Percentiles rank a stretch among this genome's conserved stretches.
Evolutionary conservation across 2,797 vertebrate genomes (phyloP).

Genomic region (Oreochromis grahami): DNA sequence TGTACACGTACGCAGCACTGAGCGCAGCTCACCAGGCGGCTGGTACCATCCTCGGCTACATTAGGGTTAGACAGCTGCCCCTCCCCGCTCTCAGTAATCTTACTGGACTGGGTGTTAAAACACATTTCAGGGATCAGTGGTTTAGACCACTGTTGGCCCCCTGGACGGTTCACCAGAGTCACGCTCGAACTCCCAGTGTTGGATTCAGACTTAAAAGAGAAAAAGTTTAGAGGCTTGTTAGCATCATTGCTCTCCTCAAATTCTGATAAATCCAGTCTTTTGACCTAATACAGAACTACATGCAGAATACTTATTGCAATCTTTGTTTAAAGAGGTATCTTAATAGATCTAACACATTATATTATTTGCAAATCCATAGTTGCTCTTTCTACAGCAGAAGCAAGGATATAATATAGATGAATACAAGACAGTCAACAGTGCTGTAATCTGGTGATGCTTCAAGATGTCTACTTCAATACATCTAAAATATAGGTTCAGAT

Average conservation of each 20-base stretch:
- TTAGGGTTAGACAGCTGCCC: slow-evolving; percentile 87
- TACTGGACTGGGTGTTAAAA: slow-evolving; percentile 84
- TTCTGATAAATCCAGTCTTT: neutral
- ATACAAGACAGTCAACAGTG: neutral
- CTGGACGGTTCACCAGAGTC: slow-evolving; percentile 36
- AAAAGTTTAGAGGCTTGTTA: neutral
- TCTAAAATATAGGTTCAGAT: neutral
- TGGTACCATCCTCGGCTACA: slow-evolving; percentile 89
- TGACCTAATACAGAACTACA: neutral
- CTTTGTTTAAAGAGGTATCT: neutral
- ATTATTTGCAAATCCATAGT: neutral
- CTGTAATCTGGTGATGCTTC: neutral
- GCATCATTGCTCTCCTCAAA: neutral
- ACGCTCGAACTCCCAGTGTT: slow-evolving; percentile 64
- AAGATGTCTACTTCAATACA: neutral
- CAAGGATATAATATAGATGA: neutral
- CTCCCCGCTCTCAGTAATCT: slow-evolving; percentile 72
- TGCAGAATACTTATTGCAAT: neutral
- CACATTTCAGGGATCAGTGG: slow-evolving; percentile 98
- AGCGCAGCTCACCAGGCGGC: slow-evolving; percentile 86
- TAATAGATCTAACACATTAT: neutral
- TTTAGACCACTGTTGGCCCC: slow-evolving; percentile 82
- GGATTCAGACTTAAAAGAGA: slow-evolving; percentile 80
- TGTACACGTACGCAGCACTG: slow-evolving; percentile 92
- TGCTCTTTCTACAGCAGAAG: neutral